Base-by-base conservation (phyloP, 2,113 vertebrate species). In the Stigmatopora argus region DNA sequence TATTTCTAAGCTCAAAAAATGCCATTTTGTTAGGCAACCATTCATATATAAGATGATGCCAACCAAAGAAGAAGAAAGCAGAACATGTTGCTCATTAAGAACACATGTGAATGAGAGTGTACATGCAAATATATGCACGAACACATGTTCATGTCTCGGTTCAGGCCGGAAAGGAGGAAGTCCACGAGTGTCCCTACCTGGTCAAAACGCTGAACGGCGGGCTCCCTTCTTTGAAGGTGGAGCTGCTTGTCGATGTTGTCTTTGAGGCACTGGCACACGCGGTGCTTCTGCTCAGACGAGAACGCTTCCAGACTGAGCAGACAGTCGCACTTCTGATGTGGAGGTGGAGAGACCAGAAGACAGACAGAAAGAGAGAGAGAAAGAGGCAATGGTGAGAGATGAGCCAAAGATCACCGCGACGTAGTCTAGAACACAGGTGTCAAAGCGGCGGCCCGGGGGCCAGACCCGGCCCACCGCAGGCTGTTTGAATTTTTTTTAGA, bases 291-390 rank as follows among this genome's bases (percentile, higher is more conserved):
- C 89, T 98, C 94, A 68, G 87, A 89, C 7, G 95, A 94, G 87
- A 93, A 94, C 49, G 95, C 94, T 85, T 98, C 94, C 91, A 98
- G 91, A 89, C 94, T 96, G 90, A 98, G 93, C 87, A 96, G 91
- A 91, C 94, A 96, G 91, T 96, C 95, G 77, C 94, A 94, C 87
- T 95, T 95, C 95, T 98, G 67, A 51, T 31, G 26, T 31, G 26
- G 26, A 51, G 48, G 53, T 8, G 59, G 53, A 55, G 52, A 62
- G 73, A 66, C 52, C 65, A 41, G 38, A 41, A 41, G 38, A 41
- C 7, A 41, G 38, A 41, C 26, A 3, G 26, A 31, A 31, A 41
- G 38, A 41, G 38, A 41, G 47, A 80, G 86, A 62, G 44, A 45
- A 48, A 56, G 67, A 71, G 44, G 71, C 68, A 46, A 70, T n/a